These are phyloP conservation scores for Myotis davidii DNA, from an alignment of 2,113 vertebrate genomes.

Conservation along the genomic window DNA sequence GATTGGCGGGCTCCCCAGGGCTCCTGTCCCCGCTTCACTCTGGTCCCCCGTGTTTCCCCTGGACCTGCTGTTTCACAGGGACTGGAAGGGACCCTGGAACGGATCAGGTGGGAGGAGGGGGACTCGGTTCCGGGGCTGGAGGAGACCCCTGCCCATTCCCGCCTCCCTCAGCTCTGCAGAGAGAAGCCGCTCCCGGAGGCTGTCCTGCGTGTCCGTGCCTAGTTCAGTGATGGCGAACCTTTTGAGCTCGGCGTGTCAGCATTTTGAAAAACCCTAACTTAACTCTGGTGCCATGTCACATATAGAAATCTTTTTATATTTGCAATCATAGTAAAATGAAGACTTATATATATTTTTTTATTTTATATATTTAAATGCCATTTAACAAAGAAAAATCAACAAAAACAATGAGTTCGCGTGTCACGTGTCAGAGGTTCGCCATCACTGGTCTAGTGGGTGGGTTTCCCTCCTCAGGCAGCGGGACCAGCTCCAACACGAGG, in stretches of 20 bases:
- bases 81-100: background rate
- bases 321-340: too few relatives aligned
- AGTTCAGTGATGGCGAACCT: too few relatives aligned
- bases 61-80: background rate
- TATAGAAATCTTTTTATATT: too few relatives aligned
- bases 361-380: too few relatives aligned
- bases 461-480: constrained; percentile 82
- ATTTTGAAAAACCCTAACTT: too few relatives aligned
- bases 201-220: background rate
- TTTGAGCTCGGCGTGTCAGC: too few relatives aligned
- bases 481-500: constrained; percentile 84
- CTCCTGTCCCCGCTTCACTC: background rate
- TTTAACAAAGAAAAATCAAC: too few relatives aligned
- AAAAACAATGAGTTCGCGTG: too few relatives aligned
- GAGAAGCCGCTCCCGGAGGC: background rate
- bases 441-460: rapidly evolving
- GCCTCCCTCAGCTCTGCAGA: background rate
- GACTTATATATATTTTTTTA: too few relatives aligned
- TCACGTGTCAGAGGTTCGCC: too few relatives aligned
- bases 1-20: background rate
- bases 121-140: background rate
- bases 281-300: too few relatives aligned
- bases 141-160: background rate
- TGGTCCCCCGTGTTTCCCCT: background rate
- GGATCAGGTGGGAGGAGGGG: rapidly evolving